These are phyloP conservation scores for Tetramorium bicarinatum DNA, from an alignment of 2,888 invertebrate genomes.

Conservation along the genomic window DNA sequence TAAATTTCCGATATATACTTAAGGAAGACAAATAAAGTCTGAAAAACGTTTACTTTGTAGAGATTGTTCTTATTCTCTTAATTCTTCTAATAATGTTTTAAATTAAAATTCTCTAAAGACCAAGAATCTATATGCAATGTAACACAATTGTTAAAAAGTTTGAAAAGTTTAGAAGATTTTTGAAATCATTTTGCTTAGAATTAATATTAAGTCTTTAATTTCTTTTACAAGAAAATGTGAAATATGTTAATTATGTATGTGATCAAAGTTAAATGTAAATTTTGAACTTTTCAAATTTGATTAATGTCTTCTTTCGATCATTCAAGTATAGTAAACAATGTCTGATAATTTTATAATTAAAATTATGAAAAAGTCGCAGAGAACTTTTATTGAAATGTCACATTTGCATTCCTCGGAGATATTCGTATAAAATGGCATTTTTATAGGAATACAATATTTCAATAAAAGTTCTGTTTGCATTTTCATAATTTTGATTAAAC, in stretches of 20 bases:
- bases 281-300: not conserved
- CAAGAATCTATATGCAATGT: not conserved
- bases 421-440: not conserved
- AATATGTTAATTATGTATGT: not conserved
- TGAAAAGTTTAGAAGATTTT: not conserved
- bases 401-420: not conserved
- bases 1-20: not conserved
- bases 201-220: not conserved
- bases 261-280: not conserved
- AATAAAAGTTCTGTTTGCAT: not conserved
- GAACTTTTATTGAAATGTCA: not conserved
- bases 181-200: not conserved
- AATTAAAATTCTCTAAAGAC: not conserved
- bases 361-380: not conserved
- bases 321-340: not conserved
- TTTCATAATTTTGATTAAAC: not conserved
- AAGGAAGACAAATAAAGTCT: not conserved
- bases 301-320: not conserved
- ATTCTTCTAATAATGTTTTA: not conserved
- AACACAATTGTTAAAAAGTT: not conserved
- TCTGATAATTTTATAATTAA: conserved; percentile 2
- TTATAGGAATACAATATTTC: not conserved
- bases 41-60: not conserved
- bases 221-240: not conserved
- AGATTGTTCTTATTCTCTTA: not conserved